Percentiles rank a stretch among this genome's conserved stretches.
Evolutionary conservation across 1,140 invertebrate species (phyloP).

Genomic region (Ditylenchus dipsaci): DNA sequence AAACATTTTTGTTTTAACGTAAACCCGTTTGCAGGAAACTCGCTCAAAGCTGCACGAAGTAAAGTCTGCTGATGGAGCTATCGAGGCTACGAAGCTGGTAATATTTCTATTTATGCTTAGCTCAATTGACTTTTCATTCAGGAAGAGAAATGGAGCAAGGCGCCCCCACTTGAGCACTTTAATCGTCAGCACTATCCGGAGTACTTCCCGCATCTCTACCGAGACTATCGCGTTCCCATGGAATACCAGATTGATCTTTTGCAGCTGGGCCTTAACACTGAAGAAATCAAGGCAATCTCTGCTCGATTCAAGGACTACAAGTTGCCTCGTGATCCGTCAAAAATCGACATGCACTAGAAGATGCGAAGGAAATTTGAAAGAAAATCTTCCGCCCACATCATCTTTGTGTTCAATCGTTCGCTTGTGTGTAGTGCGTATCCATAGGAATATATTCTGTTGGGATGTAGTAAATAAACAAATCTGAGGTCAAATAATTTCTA

Average conservation of each 20-base stretch:
- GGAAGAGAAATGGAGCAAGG: conserved; percentile 57
- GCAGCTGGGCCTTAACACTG: neutral
- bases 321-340: too few species aligned
- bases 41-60: conserved; percentile 49
- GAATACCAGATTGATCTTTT: neutral
- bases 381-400: too few species aligned
- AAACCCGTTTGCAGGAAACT: conserved; percentile 34
- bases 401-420: too few species aligned
- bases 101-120: neutral
- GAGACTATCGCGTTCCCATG: neutral
- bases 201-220: conserved; percentile 1
- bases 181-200: neutral
- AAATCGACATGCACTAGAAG: too few species aligned
- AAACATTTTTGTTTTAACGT: too few species aligned
- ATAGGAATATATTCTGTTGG: too few species aligned
- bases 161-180: conserved; percentile 55
- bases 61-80: conserved; percentile 50
- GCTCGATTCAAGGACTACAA: too few species aligned
- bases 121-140: conserved; percentile 11
- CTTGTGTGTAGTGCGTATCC: too few species aligned
- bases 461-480: too few species aligned
- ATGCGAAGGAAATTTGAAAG: too few species aligned
- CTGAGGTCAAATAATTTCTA: too few species aligned
- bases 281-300: neutral
- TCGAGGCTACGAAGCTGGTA: conserved; percentile 54